These are phyloP conservation scores for Scortum barcoo DNA, from an alignment of 2,113 vertebrate species.

Conservation along the genomic window DNA sequence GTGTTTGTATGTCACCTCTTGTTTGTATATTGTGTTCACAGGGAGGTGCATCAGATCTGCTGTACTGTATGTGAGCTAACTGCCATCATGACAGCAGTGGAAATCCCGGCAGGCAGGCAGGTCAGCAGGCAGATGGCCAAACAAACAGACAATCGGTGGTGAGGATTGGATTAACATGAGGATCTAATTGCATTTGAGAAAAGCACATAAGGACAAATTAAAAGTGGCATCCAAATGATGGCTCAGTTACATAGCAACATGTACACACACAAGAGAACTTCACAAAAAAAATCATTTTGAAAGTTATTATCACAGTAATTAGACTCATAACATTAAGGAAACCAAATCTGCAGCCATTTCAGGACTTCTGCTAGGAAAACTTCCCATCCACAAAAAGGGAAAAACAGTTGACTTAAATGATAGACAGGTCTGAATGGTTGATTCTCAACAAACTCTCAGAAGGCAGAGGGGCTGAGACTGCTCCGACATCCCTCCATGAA, in stretches of 20 bases:
- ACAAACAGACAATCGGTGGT: constrained; percentile 41
- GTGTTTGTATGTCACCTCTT: constrained; percentile 35
- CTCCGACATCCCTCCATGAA: background rate
- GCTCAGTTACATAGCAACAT: constrained; percentile 46
- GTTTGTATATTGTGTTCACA: constrained; percentile 25
- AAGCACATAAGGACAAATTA: constrained; percentile 53
- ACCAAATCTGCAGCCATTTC: too few relatives aligned
- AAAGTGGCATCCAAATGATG: constrained; percentile 45
- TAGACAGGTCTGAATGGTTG: background rate
- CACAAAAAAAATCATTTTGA: background rate
- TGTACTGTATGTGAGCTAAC: background rate
- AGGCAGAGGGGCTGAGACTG: background rate
- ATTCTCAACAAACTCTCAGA: background rate
- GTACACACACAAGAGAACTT: constrained; percentile 8
- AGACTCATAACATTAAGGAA: background rate
- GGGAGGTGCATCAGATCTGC: constrained; percentile 15
- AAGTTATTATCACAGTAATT: background rate
- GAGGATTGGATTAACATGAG: constrained; percentile 69
- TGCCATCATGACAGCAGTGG: constrained; percentile 37
- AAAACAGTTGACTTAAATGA: background rate
- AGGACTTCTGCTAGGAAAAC: background rate
- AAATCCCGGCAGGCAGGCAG: constrained; percentile 43
- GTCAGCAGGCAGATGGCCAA: constrained; percentile 66
- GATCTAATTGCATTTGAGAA: constrained; percentile 71
- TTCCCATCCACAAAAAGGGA: background rate